Evolutionary conservation across 1,140 invertebrate genomes (phyloP), one percentile per base, ranked within the genome.

Genomic region (Anastatus disparis): DNA sequence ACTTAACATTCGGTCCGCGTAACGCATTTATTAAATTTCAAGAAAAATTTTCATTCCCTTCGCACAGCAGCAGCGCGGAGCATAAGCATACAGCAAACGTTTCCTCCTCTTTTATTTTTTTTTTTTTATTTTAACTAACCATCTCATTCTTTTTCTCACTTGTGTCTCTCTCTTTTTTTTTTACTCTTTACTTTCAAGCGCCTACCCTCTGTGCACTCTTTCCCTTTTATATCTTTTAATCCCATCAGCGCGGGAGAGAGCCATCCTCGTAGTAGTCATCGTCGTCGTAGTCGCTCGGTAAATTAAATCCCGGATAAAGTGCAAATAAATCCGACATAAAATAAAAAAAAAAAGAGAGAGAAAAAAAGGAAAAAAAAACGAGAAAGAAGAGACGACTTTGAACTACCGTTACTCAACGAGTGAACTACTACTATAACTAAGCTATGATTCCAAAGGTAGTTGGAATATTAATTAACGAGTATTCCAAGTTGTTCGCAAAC

Each of bases 291-390:
- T 79, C 79, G 79, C 81, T 79, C 80, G 82, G 82, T 84, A 83
- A 85, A 85, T 85, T 84, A 85, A 85, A 85, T 84, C 81, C 82
- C 81, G 81, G 83, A 84, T 84, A 85, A 85, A 84, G 82, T 84
- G 82, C 82, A 78, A 77, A 80, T 80, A 81, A 81, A 79, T 74
- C 77, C 75, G 78, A 53, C 40, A 42, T 58, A n/a, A n/a, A n/a
- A n/a, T n/a, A n/a, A n/a, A n/a, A n/a, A n/a, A n/a, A n/a, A n/a
- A n/a, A n/a, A n/a, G n/a, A n/a, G n/a, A n/a, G n/a, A n/a, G n/a
- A n/a, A n/a, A n/a, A n/a, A n/a, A n/a, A n/a, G n/a, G n/a, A n/a
- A n/a, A n/a, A n/a, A n/a, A n/a, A n/a, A n/a, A 27, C 40, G 53
- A 53, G 42, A 72, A 70, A 79, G 77, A 78, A 78, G 79, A 73